Evolutionary conservation across 2,797 vertebrate species (phyloP), one percentile per base, ranked within the genome.

Genomic region (Peromyscus eremicus): DNA sequence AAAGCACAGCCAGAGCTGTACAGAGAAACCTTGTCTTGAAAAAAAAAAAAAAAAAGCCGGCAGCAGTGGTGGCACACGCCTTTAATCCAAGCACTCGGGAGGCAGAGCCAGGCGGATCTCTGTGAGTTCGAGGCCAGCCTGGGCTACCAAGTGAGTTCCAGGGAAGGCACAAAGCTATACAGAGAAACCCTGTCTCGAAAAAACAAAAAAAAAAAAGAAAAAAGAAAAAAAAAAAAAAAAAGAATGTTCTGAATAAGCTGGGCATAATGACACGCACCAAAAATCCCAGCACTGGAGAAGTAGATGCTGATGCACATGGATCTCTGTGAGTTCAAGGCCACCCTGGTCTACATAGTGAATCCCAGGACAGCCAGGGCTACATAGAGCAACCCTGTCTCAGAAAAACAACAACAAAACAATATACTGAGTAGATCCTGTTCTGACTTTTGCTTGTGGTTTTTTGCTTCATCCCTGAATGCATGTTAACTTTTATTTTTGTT

Each of bases 401-500:
- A 68, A 68, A 82, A 27, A 25, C n/a, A 40, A 34, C 52, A n/a
- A 40, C n/a, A 60, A 49, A 83, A 64, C 29, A 32, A 46, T 43
- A 16, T 68, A 23, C 40, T 34, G 19, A 64, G n/a, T 84, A 64
- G 57, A 46, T 64, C 37, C 60, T 27, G 52, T 55, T 55, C 52
- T 46, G 14, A 71, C n/a, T 21, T 83, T 81, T 81, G 4, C 55
- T 13, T 77, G 40, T 76, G 21, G n/a, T n/a, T 21, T 90, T 21
- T 70, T 80, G 3, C 62, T 40, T 57, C 2, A 0, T 9, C 16
- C 16, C 8, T 40, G 3, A 89, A 88, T 52, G 3, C 70, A 46
- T 83, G 40, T 92, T 93, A 57, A 57, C 27, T 96, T 86, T 95
- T 73, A 89, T 55, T 89, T 89, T 95, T 82, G 64, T 55, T 81